Base-by-base conservation (phyloP, 2,113 vertebrate species). In the Rafetus swinhoei region DNA sequence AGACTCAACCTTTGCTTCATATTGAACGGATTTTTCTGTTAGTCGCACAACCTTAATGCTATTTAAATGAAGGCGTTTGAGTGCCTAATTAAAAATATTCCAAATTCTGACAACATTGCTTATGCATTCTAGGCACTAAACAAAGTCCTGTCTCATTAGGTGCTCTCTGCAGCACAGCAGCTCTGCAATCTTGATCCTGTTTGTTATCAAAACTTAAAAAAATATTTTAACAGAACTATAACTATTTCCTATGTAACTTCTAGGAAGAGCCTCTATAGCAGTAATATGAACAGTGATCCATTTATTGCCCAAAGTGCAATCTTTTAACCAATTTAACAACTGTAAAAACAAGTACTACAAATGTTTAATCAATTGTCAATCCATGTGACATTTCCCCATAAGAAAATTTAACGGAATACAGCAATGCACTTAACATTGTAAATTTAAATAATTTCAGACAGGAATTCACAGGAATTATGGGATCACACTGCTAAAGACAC, bases 371-470 rank as follows among this genome's bases (percentile, higher is more conserved):
- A 53, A 85, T 32, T 84, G 52, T 14, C 83, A 81, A 27, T 84
- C 79, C 55, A 76, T 1, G 3, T n/a, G 29, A 32, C 29, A 2
- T 86, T 87, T 69, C 87, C 29, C 85, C 88, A 55, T 84, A 86
- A 94, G 81, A 87, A 85, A 16, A 84, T 11, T 72, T n/a, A 87
- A 82, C 32, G 45, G 19, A 82, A 77, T 74, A 92, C 32, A 27
- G 83, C n/a, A 76, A 54, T 54, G 74, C 62, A 87, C 7, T 55
- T 87, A 9, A 86, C 76, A 95, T 27, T 86, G 55, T 35, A 93
- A 93, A 86, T 90, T 84, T 82, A 93, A 82, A 84, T 79, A 56
- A 24, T 72, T 93, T 92, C 45, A 90, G 90, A 93, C 35, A 82
- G 55, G 53, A 95, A 85, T 88, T 90, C 50, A 1, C 62, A 32